These are phyloP conservation scores for Yponomeuta malinellus DNA, from an alignment of 2,888 invertebrate genomes.

Conservation along the genomic window DNA sequence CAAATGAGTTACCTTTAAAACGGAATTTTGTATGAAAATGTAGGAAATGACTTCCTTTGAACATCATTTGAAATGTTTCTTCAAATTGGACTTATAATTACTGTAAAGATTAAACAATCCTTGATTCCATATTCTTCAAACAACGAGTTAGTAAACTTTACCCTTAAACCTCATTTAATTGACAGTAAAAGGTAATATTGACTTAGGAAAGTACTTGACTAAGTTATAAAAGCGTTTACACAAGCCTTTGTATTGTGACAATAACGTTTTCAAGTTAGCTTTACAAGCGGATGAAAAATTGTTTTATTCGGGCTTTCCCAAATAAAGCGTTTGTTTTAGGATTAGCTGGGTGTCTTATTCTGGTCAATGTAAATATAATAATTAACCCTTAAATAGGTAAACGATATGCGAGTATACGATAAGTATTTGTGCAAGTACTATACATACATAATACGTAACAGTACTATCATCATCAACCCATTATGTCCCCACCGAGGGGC, in stretches of 20 bases:
- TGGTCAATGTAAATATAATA: neutral
- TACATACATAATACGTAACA: too few relatives aligned
- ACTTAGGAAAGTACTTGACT: neutral
- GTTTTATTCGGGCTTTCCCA: slow-evolving; percentile 20
- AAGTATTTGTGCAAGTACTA: too few relatives aligned
- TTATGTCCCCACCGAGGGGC: too few relatives aligned
- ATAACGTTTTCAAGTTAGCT: neutral
- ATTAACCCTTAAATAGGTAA: too few relatives aligned
- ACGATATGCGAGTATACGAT: too few relatives aligned
- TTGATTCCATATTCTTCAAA: neutral
- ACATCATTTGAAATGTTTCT: too few relatives aligned
- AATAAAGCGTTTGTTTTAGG: slow-evolving; percentile 37
- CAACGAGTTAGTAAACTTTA: neutral
- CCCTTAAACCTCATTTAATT: neutral
- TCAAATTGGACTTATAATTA: too few relatives aligned
- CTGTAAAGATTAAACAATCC: too few relatives aligned
- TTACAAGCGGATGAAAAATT: slow-evolving; percentile 18
- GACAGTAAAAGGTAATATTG: neutral
- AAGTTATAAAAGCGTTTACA: neutral
- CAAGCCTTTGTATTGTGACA: neutral
- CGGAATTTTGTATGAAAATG: too few relatives aligned
- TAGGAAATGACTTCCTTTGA: too few relatives aligned
- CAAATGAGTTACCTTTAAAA: too few relatives aligned
- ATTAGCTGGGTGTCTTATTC: slow-evolving; percentile 30
- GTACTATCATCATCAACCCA: too few relatives aligned